Evolutionary conservation across 2,888 invertebrate species (phyloP).

Genomic region (Oligia latruncula): DNA sequence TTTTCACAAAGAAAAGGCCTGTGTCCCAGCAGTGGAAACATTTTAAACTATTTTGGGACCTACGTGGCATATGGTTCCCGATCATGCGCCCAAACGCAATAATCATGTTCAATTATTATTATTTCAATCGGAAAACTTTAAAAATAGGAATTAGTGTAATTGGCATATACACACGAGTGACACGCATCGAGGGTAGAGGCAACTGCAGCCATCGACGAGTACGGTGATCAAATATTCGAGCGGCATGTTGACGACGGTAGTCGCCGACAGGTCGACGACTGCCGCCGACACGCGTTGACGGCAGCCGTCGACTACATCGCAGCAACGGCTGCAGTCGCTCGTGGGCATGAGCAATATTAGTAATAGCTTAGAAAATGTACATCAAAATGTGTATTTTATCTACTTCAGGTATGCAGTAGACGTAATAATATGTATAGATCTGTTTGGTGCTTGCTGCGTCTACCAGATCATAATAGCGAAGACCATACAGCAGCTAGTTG

Average conservation of each 20-base stretch:
- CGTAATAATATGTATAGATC: constrained; percentile 81
- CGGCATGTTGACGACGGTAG: no score
- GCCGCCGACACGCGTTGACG: no score
- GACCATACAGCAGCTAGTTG: constrained; percentile 80
- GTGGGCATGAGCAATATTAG: not conserved
- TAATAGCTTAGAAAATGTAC: no score
- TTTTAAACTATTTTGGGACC: not conserved
- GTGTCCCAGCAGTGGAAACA: no score
- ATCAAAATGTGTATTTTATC: not conserved
- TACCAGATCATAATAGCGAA: constrained; percentile 87
- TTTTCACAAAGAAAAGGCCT: not conserved
- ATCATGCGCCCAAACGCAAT: no score
- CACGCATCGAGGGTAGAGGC: no score
- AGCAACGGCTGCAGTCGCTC: not conserved
- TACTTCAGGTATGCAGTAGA: constrained; percentile 77
- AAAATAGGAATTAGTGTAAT: not conserved
- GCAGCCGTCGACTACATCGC: no score
- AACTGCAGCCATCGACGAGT: no score
- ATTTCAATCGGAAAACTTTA: not conserved
- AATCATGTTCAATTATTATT: not conserved
- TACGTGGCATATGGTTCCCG: not conserved
- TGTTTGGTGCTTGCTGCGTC: constrained; percentile 86
- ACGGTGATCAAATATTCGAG: no score
- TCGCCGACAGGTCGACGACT: no score
- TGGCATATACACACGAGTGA: no score